phyloP scores from a whole-genome alignment of 23 tunicate species.

The Diplosoma virens region DNA sequence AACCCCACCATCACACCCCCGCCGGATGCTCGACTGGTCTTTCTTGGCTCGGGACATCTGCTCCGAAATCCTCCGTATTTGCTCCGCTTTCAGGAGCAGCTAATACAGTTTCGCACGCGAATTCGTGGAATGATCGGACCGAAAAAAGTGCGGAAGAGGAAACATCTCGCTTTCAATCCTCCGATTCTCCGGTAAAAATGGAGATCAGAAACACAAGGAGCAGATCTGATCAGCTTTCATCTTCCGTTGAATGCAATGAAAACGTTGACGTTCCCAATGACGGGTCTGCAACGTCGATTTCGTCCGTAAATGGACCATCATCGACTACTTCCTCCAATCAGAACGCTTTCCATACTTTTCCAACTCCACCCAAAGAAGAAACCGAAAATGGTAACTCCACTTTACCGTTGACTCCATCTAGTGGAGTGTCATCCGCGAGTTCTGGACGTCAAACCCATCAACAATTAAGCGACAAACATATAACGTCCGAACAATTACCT shows the following conservation, averaged over 20 bases:
- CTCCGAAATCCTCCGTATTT: slow-evolving; percentile 41
- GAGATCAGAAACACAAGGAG: not conserved
- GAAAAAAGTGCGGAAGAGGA: slow-evolving; percentile 21
- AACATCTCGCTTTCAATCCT: not conserved
- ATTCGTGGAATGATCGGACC: slow-evolving; percentile 12
- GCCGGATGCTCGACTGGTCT: slow-evolving; percentile 29
- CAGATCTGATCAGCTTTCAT: not conserved
- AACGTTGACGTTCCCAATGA: not conserved
- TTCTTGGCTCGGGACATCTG: slow-evolving; percentile 47
- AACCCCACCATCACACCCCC: slow-evolving; percentile 19
- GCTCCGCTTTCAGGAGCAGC: slow-evolving; percentile 26
- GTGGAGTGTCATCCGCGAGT: slow-evolving; percentile 32
- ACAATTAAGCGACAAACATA: not conserved
- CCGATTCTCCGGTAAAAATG: slow-evolving; percentile 12
- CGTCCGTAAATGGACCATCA: slow-evolving; percentile 7
- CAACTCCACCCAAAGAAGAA: slow-evolving; percentile 74
- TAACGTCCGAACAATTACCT: slow-evolving; percentile 29
- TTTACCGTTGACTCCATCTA: slow-evolving; percentile 47
- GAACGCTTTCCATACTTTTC: slow-evolving; percentile 50
- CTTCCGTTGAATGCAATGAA: slow-evolving; percentile 1
- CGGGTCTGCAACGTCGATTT: not conserved
- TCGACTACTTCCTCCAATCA: slow-evolving; percentile 22
- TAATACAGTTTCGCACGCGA: slow-evolving; percentile 26
- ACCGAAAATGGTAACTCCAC: slow-evolving; percentile 11
- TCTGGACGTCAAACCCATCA: slow-evolving; percentile 39